Percentiles rank a stretch among this genome's conserved stretches.
phyloP scores from a whole-genome alignment of 2,797 vertebrate genomes.

The Tamandua tetradactyla region DNA sequence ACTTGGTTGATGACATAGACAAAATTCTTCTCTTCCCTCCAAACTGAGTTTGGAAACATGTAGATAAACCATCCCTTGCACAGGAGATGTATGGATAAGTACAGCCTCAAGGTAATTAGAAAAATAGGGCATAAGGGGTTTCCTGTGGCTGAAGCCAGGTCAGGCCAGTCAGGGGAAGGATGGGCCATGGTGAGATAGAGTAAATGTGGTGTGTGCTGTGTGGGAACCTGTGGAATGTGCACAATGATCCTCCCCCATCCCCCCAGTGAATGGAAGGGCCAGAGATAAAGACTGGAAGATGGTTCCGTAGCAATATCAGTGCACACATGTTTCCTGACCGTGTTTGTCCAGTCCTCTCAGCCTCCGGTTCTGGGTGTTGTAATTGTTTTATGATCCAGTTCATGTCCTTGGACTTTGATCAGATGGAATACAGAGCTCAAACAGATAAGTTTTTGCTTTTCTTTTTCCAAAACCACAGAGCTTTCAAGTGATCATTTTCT shows the following conservation, averaged over 20 bases:
- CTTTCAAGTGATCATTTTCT: conserved; percentile 42
- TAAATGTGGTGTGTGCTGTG: neutral
- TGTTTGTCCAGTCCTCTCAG: neutral
- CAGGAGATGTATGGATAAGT: neutral
- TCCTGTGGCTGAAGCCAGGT: neutral
- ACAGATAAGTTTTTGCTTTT: conserved; percentile 41
- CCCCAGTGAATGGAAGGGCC: neutral
- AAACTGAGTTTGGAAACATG: neutral
- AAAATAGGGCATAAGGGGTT: neutral
- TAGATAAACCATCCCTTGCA: neutral
- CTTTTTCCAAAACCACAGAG: conserved; percentile 33
- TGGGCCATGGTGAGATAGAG: neutral
- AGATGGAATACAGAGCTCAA: conserved; percentile 43
- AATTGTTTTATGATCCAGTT: conserved; percentile 44
- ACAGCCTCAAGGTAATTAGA: neutral
- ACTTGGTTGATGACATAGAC: neutral
- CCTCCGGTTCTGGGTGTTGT: neutral
- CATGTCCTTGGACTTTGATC: conserved; percentile 46
- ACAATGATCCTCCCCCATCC: neutral
- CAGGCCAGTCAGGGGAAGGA: neutral
- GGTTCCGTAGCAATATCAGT: neutral
- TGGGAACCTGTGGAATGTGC: neutral
- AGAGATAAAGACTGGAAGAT: no score
- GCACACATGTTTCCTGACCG: neutral
- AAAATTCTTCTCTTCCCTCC: neutral